A percentile compares a stretch with the other conserved stretches of the same genome.
Evolutionary conservation across 1,140 invertebrate genomes (phyloP).

Genomic region (Macrobrachium nipponense): DNA sequence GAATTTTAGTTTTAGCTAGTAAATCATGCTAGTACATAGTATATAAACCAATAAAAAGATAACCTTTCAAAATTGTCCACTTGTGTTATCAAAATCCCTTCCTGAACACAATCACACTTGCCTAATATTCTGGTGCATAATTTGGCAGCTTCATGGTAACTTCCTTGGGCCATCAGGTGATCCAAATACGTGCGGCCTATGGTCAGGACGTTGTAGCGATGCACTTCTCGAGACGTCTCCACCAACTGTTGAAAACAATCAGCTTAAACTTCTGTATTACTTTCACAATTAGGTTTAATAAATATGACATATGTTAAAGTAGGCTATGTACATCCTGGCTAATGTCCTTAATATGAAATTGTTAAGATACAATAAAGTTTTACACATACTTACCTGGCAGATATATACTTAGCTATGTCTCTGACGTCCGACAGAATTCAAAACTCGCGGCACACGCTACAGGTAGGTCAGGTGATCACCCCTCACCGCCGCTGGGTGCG

Average conservation of each 20-base stretch:
- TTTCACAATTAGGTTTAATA: too few species aligned
- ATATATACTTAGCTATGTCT: too few species aligned
- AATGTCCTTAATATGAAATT: too few species aligned
- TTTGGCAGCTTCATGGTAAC: slow-evolving; percentile 87
- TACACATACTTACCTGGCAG: too few species aligned
- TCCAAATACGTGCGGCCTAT: slow-evolving; percentile 89
- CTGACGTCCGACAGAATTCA: too few species aligned
- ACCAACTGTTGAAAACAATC: slow-evolving; percentile 71
- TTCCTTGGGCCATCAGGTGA: slow-evolving; percentile 79
- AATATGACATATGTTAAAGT: too few species aligned
- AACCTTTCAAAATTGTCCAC: background rate
- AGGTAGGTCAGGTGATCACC: too few species aligned
- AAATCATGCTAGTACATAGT: background rate
- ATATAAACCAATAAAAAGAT: slow-evolving; percentile 65
- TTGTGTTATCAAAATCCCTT: too few species aligned
- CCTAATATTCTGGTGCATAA: slow-evolving; percentile 81
- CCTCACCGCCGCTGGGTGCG: too few species aligned
- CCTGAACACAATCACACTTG: slow-evolving; percentile 43
- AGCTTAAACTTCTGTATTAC: background rate
- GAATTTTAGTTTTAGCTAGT: background rate
- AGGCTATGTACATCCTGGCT: too few species aligned
- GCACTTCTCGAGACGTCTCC: slow-evolving; percentile 83
- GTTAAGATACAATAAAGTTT: too few species aligned
- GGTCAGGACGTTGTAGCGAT: slow-evolving; percentile 77
- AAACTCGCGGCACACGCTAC: too few species aligned